These are phyloP conservation scores for Troides oblongomaculatus DNA, from an alignment of 2,888 invertebrate genomes.

Conservation along the genomic window DNA sequence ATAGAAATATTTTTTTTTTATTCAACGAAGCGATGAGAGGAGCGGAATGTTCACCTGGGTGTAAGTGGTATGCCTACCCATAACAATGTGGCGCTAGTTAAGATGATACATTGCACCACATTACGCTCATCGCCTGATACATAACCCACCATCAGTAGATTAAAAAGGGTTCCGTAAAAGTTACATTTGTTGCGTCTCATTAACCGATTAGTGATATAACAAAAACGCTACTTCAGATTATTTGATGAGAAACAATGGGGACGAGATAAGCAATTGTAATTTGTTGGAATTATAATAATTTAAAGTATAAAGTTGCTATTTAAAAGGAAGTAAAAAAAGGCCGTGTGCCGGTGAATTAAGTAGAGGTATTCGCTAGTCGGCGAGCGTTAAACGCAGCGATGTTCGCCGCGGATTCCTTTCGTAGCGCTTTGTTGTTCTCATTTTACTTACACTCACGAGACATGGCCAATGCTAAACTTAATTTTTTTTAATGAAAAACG, in stretches of 20 bases:
- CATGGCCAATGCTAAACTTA: slow-evolving; percentile 1
- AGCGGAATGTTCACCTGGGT: too few relatives aligned
- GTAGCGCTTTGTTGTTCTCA: slow-evolving; percentile 6
- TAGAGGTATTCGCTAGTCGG: slow-evolving; percentile 20
- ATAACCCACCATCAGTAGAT: too few relatives aligned
- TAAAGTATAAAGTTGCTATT: slow-evolving; percentile 20
- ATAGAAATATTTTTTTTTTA: too few relatives aligned
- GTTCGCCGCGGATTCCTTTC: slow-evolving; percentile 22
- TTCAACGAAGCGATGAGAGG: too few relatives aligned
- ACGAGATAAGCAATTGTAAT: slow-evolving; percentile 21
- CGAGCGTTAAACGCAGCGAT: slow-evolving; percentile 8
- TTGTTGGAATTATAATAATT: slow-evolving; percentile 24
- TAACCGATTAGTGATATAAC: background rate
- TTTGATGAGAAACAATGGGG: slow-evolving; percentile 10
- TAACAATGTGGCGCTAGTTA: too few relatives aligned
- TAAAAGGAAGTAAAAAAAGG: slow-evolving; percentile 9
- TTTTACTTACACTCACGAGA: slow-evolving; percentile 19
- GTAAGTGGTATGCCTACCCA: too few relatives aligned
- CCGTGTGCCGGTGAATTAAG: slow-evolving; percentile 13
- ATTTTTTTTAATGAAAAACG: slow-evolving; percentile 2
- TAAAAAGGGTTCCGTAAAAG: too few relatives aligned
- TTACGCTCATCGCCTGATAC: too few relatives aligned
- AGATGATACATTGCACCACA: too few relatives aligned
- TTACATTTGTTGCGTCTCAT: background rate
- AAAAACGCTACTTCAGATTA: background rate